Conservation (phyloP, 2,888 invertebrate species). For the Chirona hameri region DNA sequence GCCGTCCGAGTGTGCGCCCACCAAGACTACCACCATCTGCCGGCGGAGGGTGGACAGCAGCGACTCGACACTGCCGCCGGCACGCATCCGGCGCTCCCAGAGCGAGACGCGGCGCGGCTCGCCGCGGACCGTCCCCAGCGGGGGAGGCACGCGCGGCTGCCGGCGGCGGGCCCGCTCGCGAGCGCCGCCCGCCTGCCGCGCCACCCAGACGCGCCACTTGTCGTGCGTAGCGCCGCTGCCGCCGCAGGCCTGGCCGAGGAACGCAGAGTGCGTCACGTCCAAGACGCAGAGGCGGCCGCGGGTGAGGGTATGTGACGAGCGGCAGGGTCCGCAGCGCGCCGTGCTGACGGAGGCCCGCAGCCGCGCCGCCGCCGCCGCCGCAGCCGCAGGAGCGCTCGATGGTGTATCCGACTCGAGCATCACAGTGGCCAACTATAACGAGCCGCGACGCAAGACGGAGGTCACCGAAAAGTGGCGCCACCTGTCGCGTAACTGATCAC, state of each 20-base stretch:
- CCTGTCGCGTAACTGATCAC: neutral
- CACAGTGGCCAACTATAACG: neutral
- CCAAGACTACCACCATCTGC: neutral
- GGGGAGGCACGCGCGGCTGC: neutral
- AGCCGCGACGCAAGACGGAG: neutral
- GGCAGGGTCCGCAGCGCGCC: neutral
- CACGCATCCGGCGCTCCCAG: neutral
- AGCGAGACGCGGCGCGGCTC: neutral
- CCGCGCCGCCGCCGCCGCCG: neutral
- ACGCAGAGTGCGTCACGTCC: constrained; percentile 9
- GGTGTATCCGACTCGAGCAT: neutral
- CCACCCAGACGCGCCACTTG: constrained; percentile 22
- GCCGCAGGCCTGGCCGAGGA: neutral
- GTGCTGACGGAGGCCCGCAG: neutral
- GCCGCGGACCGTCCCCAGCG: neutral
- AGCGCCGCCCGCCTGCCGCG: neutral
- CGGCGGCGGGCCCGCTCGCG: neutral
- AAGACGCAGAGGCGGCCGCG: constrained; percentile 14
- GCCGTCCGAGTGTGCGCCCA: neutral
- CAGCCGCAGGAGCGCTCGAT: neutral
- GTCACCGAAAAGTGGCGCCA: constrained; percentile 25
- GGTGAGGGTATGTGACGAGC: neutral
- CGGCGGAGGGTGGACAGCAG: neutral
- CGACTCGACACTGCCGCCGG: constrained; percentile 22
- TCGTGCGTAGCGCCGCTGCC: neutral